Percentiles rank a stretch among this genome's conserved stretches.
phyloP scores from a whole-genome alignment of 2,113 vertebrate genomes.

The Arenaria interpres region DNA sequence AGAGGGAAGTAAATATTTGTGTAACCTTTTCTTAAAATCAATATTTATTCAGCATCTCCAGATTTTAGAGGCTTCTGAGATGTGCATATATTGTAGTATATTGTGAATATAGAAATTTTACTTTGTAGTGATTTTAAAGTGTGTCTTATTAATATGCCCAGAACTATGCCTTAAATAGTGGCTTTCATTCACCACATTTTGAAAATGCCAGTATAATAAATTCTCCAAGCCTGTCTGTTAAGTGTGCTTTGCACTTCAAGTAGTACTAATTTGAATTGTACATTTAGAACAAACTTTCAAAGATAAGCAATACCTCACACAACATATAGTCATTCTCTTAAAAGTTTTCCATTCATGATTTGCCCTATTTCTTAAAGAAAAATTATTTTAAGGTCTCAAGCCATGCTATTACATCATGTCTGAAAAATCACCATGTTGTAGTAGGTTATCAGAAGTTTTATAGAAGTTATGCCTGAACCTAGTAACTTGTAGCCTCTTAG shows the following conservation, averaged over 20 bases:
- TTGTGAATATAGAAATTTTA: not conserved
- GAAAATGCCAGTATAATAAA: not conserved
- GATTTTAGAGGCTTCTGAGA: not conserved
- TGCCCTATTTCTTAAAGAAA: not conserved
- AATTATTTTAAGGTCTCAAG: not conserved
- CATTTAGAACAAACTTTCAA: not conserved
- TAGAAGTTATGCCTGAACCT: not conserved
- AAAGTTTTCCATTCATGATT: not conserved
- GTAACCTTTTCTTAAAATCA: not conserved
- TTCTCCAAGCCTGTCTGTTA: not conserved
- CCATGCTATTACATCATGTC: not conserved
- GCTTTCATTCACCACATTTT: not conserved
- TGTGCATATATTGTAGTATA: not conserved
- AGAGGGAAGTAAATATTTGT: not conserved
- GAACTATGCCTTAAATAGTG: not conserved
- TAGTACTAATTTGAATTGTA: not conserved
- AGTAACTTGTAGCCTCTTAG: not conserved
- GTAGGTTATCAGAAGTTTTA: not conserved
- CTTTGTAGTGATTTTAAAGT: not conserved
- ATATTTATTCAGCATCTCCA: not conserved
- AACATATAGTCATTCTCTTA: not conserved
- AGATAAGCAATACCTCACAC: not conserved
- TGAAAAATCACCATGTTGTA: not conserved
- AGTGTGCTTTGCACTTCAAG: not conserved
- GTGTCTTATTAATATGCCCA: not conserved